Conservation (phyloP, 2,888 invertebrate genomes). For the Idaea biselata region DNA sequence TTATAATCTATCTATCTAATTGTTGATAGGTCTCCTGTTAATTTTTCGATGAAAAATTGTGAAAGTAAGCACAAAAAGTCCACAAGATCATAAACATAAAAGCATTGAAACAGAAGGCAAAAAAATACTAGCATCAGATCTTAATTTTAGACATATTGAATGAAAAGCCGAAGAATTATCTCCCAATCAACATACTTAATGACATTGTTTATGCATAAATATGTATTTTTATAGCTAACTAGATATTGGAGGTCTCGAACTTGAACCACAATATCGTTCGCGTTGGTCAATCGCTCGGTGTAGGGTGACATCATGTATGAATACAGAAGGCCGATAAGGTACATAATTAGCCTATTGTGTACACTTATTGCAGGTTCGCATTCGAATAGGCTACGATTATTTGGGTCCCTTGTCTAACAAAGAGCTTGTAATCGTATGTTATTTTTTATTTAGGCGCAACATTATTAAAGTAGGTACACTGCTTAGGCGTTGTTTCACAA, state of each 20-base stretch:
- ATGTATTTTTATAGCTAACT: conserved; percentile 28
- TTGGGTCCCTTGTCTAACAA: background rate
- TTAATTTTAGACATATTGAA: too few species aligned
- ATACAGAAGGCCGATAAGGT: conserved; percentile 6
- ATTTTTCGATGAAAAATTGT: too few species aligned
- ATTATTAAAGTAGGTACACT: too few species aligned
- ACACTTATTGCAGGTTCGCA: background rate
- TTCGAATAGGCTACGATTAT: conserved; percentile 7
- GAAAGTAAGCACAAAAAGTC: too few species aligned
- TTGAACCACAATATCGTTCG: conserved; percentile 39
- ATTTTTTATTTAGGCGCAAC: background rate
- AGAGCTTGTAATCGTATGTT: background rate
- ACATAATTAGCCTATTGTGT: conserved; percentile 5
- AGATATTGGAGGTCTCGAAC: conserved; percentile 28
- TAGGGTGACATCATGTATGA: conserved; percentile 44
- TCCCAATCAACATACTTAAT: background rate
- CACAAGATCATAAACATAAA: too few species aligned
- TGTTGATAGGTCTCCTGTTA: too few species aligned
- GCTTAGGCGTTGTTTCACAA: too few species aligned
- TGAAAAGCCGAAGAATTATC: background rate
- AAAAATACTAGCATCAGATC: too few species aligned
- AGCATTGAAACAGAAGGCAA: too few species aligned
- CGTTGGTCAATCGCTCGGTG: conserved; percentile 36
- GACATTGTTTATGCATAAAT: conserved; percentile 13
- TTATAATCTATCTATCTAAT: too few species aligned